These are phyloP conservation scores for Brienomyrus longianalis DNA, from an alignment of 2,113 vertebrate species.

Conservation along the genomic window DNA sequence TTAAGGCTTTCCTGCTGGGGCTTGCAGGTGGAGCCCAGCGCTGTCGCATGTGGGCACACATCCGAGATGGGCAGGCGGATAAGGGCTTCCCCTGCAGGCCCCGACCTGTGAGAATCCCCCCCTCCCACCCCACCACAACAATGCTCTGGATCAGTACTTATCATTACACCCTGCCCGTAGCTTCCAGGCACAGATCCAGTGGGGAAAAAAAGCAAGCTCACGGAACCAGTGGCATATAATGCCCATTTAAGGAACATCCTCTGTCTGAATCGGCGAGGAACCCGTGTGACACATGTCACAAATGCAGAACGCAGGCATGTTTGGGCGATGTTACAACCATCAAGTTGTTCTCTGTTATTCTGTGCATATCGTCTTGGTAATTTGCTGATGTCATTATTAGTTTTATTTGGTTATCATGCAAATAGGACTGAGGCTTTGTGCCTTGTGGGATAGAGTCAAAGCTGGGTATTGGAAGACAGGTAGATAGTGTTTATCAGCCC, in stretches of 20 bases:
- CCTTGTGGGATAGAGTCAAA: neutral
- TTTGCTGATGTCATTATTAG: neutral
- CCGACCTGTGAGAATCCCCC: neutral
- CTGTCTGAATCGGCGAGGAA: neutral
- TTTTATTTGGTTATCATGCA: neutral
- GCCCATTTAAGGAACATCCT: neutral
- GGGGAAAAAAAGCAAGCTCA: neutral
- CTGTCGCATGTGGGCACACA: slow-evolving; percentile 4
- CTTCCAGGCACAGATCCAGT: neutral
- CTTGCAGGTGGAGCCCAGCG: neutral
- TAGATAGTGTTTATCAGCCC: neutral
- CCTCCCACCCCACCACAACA: neutral
- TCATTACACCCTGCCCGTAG: neutral
- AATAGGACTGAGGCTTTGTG: neutral
- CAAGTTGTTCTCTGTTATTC: neutral
- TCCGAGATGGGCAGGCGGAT: slow-evolving; percentile 1
- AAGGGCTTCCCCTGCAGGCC: neutral
- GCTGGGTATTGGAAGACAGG: neutral
- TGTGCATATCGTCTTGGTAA: neutral
- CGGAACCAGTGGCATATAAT: neutral
- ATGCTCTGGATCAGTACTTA: neutral
- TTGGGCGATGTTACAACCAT: neutral
- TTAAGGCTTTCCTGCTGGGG: neutral
- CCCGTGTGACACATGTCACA: neutral
- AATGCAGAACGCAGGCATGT: neutral